These are phyloP conservation scores for Scaptodrosophila lebanonensis DNA, from an alignment of 1,140 invertebrate species.

Conservation along the genomic window DNA sequence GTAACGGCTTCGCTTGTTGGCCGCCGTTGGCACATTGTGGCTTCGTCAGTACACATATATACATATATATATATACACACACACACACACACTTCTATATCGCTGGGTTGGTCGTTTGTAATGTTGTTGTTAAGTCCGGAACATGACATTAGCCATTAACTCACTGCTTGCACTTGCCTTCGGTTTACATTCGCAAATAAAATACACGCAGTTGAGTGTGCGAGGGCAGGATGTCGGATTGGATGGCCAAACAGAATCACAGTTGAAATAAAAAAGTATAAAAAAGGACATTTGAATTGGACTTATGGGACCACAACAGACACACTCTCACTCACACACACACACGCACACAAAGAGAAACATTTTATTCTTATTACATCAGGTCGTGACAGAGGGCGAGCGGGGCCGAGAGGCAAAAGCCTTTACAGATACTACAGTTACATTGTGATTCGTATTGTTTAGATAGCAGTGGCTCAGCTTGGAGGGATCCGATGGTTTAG, in stretches of 20 bases:
- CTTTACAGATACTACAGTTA: slow-evolving; percentile 34
- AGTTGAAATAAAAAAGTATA: slow-evolving; percentile 76
- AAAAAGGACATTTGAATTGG: slow-evolving; percentile 76
- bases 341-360: slow-evolving; percentile 30
- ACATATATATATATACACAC: no score
- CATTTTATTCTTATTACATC: slow-evolving; percentile 71
- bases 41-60: no score
- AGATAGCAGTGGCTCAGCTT: slow-evolving; percentile 39
- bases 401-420: background rate
- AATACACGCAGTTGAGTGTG: slow-evolving; percentile 46
- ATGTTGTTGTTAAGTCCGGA: slow-evolving; percentile 74
- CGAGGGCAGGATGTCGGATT: slow-evolving; percentile 1
- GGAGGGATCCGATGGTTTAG: slow-evolving; percentile 18
- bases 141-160: slow-evolving; percentile 75
- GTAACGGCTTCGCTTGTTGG: background rate
- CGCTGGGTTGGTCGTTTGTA: slow-evolving; percentile 49
- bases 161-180: slow-evolving; percentile 70
- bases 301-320: slow-evolving; percentile 69
- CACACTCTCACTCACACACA: slow-evolving; percentile 16
- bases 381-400: background rate
- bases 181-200: slow-evolving; percentile 73
- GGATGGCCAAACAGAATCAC: slow-evolving; percentile 59
- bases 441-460: slow-evolving; percentile 31
- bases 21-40: no score
- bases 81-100: no score